Conservation (phyloP, 1,140 invertebrate genomes). For the Caenorhabditis brenneri region DNA sequence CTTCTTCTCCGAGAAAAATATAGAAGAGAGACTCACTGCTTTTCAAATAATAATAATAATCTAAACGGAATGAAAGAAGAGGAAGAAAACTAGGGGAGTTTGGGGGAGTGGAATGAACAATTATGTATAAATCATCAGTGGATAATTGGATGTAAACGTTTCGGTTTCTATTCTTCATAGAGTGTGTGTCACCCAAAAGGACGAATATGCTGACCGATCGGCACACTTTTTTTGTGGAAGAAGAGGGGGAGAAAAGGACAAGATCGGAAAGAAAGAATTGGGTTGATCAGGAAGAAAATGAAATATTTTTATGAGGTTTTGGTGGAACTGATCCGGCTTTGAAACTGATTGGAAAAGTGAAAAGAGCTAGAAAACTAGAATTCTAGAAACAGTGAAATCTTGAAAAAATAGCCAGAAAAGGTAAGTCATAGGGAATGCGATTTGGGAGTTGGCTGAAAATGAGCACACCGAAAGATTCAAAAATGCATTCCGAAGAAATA, state of each 20-base stretch:
- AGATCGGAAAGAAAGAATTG: not conserved
- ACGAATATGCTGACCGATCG: not conserved
- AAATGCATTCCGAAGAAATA: no score
- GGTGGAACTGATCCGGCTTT: no score
- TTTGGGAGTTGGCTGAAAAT: no score
- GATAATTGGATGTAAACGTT: conserved; percentile 43
- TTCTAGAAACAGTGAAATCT: no score
- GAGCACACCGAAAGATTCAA: no score
- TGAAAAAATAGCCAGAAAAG: no score
- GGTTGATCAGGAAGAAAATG: not conserved
- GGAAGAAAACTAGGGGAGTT: no score
- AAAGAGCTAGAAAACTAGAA: no score
- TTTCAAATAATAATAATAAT: not conserved
- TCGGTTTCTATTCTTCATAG: conserved; percentile 2
- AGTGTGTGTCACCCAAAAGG: not conserved
- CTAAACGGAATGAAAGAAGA: not conserved
- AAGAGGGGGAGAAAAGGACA: no score
- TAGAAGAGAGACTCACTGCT: not conserved
- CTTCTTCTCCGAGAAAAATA: not conserved
- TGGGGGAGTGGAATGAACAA: not conserved
- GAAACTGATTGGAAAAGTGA: no score
- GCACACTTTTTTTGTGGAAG: conserved; percentile 9
- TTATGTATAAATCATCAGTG: conserved; percentile 40
- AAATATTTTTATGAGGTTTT: no score
- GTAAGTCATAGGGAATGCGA: no score